A percentile compares a stretch with the other conserved stretches of the same genome.
phyloP scores from a whole-genome alignment of 2,797 vertebrate species.

The Onychomys arenicola region DNA sequence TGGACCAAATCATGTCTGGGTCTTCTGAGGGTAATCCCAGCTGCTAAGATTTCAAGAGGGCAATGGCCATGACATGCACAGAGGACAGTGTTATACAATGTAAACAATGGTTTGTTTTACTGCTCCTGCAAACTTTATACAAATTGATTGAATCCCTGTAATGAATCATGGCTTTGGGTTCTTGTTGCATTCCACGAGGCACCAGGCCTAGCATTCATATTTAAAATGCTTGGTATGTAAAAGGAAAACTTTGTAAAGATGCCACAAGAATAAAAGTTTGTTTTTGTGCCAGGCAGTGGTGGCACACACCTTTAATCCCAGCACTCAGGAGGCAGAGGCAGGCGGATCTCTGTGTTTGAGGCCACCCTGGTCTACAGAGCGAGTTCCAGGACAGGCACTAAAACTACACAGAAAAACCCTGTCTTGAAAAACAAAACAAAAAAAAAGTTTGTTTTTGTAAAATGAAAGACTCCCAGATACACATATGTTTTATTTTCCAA shows the following conservation, averaged over 20 bases:
- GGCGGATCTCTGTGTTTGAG: too few relatives aligned
- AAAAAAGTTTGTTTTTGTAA: neutral
- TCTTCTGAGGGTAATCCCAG: neutral
- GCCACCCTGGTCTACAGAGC: too few relatives aligned
- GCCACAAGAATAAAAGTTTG: neutral
- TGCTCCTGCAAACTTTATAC: neutral
- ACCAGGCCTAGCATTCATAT: constrained; percentile 37
- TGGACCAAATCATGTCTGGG: neutral
- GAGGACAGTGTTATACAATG: neutral
- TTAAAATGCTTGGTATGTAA: neutral
- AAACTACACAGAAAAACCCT: too few relatives aligned
- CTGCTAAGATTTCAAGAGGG: neutral
- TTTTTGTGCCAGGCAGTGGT: neutral
- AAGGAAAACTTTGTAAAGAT: neutral
- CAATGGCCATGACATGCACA: neutral
- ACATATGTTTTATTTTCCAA: constrained; percentile 42
- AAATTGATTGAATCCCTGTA: constrained; percentile 21
- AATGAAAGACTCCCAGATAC: constrained; percentile 1
- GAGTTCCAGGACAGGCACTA: too few relatives aligned
- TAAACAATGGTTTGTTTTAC: neutral
- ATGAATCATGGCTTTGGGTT: constrained; percentile 58
- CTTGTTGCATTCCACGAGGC: constrained; percentile 23
- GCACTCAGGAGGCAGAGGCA: too few relatives aligned
- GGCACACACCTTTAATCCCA: too few relatives aligned
- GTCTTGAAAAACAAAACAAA: too few relatives aligned